These are phyloP conservation scores for Andrena minutula DNA, from an alignment of 2,888 invertebrate genomes.

Conservation along the genomic window DNA sequence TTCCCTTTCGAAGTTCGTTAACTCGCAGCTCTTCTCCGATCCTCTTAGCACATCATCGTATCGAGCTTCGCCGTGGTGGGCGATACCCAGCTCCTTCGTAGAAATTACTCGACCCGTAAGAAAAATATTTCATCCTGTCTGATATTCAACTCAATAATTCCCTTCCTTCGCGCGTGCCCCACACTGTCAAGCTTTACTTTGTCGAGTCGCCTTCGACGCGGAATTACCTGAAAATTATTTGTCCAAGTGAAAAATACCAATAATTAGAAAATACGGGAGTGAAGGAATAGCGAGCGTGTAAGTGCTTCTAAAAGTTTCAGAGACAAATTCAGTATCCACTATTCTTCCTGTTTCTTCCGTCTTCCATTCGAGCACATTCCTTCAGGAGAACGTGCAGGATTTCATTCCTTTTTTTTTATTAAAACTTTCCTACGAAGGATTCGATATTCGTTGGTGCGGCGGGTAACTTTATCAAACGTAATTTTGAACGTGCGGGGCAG, in stretches of 20 bases:
- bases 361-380: no score
- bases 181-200: background rate
- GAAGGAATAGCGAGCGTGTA: no score
- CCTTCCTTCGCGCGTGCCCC: background rate
- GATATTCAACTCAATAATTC: background rate
- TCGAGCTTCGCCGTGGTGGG: constrained; percentile 11
- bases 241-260: no score
- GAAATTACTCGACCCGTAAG: constrained; percentile 22
- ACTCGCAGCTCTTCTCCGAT: constrained; percentile 12
- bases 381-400: no score
- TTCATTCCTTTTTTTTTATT: no score
- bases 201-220: background rate
- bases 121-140: constrained; percentile 5
- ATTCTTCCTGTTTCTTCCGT: no score
- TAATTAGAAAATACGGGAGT: no score
- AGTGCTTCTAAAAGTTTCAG: no score
- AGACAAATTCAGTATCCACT: no score
- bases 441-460: background rate
- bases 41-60: constrained; percentile 20
- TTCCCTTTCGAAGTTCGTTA: constrained; percentile 46
- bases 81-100: constrained; percentile 11
- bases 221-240: background rate
- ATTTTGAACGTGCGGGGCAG: constrained; percentile 8
- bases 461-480: background rate
- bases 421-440: background rate